Evolutionary conservation across 2,797 vertebrate species (phyloP), one percentile per base, ranked within the genome.

Genomic region (Parambassis ranga): DNA sequence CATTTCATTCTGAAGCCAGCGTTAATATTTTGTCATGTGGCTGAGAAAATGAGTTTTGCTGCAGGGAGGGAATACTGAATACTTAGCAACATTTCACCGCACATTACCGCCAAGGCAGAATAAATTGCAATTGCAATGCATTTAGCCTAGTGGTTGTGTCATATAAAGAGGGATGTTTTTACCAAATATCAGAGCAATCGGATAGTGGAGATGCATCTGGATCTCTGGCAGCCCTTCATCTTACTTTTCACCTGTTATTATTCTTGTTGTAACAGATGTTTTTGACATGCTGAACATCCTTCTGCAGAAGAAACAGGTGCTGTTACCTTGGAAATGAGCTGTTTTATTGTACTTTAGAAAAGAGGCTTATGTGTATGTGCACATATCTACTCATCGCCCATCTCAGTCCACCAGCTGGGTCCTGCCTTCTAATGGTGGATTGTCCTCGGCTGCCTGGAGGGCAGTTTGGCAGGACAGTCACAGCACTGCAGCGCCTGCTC

Each of bases 21-120:
- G 56, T 26, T 82, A 61, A 83, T 78, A 77, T 84, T 84, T 65
- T 71, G 65, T 75, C 58, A 23, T 49, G 63, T 57, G 46, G 55
- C 7, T 56, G 26, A 58, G 57, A 59, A 77, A 85, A 71, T 79
- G 30, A 80, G 43, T 79, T 79, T 73, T 57, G 43, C 77, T 67
- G 61, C 55, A 28, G 65, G 52, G 66, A 32, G 23, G 28, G 41
- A 59, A 30, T 13, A 10, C 11, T 31, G 42, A 52, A 30, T 13
- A 10, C 11, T 31, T 42, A 52, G 57, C n/a, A 39, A 41, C 11
- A 28, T 48, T 66, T 39, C 26, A 56, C 22, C 39, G 9, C 31
- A 14, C 13, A 9, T 61, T 58, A 22, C 32, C 43, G 3, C 4
- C 33, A 28, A 47, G 39, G 24, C 28, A 62, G 57, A 62, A 46